Evolutionary conservation across 2,113 vertebrate genomes (phyloP).

Genomic region (Psilopogon haemacephalus): DNA sequence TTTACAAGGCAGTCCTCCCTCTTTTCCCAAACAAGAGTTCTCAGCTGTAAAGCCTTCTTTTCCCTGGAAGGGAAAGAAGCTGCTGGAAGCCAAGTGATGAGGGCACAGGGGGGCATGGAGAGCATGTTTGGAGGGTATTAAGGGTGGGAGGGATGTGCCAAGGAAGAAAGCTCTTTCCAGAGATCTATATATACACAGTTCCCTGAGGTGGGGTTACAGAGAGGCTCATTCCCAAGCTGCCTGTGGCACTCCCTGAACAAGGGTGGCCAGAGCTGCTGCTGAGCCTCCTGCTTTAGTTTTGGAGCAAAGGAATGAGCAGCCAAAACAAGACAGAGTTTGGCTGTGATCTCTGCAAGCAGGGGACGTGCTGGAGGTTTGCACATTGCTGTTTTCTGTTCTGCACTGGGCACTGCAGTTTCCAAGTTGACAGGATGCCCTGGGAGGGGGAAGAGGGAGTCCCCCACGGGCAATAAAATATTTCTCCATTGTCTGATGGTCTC

Average conservation of each 20-base stretch:
- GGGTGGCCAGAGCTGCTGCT: neutral
- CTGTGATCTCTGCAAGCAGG: neutral
- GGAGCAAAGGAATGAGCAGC: neutral
- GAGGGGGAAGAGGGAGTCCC: neutral
- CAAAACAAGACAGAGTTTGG: accelerated
- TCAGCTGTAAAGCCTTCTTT: neutral
- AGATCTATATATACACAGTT: slow-evolving; percentile 37
- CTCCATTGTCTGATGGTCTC: neutral
- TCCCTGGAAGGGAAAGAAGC: slow-evolving; percentile 9
- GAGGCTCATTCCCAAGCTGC: slow-evolving; percentile 13
- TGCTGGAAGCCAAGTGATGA: neutral
- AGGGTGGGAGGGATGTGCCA: neutral
- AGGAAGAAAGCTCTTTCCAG: slow-evolving; percentile 24
- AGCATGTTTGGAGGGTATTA: neutral
- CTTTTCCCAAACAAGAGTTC: neutral
- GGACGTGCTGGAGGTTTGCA: neutral
- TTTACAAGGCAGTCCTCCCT: accelerated
- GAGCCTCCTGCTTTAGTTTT: neutral
- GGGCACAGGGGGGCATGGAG: neutral
- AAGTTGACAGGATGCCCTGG: neutral
- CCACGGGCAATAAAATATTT: neutral
- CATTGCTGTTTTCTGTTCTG: neutral
- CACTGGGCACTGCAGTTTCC: accelerated
- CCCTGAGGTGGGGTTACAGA: neutral
- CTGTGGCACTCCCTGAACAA: neutral